A percentile compares a stretch with the other conserved stretches of the same genome.
These are phyloP conservation scores for Coccyzus lansbergi DNA, from an alignment of 2,797 vertebrate genomes.

Conservation along the genomic window DNA sequence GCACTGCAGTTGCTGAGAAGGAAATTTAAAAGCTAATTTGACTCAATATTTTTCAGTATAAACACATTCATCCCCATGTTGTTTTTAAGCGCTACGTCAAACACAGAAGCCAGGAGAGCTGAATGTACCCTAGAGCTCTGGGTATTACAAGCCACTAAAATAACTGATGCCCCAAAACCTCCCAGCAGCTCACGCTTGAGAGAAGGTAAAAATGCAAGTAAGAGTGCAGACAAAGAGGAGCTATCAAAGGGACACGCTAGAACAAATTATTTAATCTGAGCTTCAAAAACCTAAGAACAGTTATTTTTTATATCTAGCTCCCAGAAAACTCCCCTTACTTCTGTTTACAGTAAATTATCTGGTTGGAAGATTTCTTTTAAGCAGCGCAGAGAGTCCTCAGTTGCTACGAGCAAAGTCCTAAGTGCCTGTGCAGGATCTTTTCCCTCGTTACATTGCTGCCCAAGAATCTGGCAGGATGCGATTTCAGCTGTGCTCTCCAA, in stretches of 20 bases:
- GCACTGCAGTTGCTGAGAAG: neutral
- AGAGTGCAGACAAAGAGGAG: neutral
- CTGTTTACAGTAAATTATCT: neutral
- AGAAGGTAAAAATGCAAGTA: neutral
- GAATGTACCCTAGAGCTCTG: neutral
- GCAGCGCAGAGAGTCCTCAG: neutral
- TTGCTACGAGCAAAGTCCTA: neutral
- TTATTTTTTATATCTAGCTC: neutral
- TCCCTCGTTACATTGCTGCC: neutral
- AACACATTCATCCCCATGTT: neutral
- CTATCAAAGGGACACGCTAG: neutral
- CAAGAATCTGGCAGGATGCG: neutral
- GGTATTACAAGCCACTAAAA: neutral
- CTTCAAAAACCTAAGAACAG: neutral
- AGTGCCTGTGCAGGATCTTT: neutral
- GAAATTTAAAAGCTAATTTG: neutral
- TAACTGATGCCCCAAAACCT: neutral
- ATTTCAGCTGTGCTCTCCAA: constrained; percentile 37
- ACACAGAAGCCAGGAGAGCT: neutral
- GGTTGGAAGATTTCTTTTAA: neutral
- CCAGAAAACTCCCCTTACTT: neutral
- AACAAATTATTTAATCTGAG: neutral
- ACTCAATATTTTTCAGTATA: neutral
- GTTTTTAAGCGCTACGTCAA: neutral
- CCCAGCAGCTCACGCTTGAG: neutral